A percentile compares a stretch with the other conserved stretches of the same genome.
Evolutionary conservation across 2,888 invertebrate genomes (phyloP).

Genomic region (Lingula anatina): DNA sequence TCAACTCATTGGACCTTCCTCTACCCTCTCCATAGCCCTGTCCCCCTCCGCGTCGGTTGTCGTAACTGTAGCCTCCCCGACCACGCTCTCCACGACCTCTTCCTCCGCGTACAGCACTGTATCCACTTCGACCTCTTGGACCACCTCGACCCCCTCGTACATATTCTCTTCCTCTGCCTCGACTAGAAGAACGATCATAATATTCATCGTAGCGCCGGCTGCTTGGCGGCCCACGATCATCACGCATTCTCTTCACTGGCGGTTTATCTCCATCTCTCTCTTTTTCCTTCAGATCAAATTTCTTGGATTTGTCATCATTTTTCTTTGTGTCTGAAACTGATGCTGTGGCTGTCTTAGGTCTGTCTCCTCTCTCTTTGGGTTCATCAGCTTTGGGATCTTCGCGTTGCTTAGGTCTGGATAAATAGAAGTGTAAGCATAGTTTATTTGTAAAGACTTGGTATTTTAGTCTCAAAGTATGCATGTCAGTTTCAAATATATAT

Average conservation of each 20-base stretch:
- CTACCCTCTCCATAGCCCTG: constrained; percentile 5
- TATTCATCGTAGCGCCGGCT: no score
- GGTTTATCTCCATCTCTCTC: constrained; percentile 21
- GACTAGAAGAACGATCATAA: constrained; percentile 18
- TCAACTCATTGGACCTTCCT: constrained; percentile 15
- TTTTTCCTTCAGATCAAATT: constrained; percentile 14
- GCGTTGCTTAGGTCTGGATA: not conserved
- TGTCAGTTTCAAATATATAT: no score
- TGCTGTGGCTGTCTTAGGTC: no score
- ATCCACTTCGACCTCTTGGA: constrained; percentile 17
- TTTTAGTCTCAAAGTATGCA: no score
- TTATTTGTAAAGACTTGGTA: no score
- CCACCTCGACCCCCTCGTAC: constrained; percentile 43
- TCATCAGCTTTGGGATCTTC: not conserved
- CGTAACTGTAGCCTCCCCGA: constrained; percentile 10
- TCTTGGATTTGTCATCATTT: constrained; percentile 17
- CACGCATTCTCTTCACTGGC: constrained; percentile 35
- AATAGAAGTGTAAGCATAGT: no score
- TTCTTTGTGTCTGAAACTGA: constrained; percentile 16
- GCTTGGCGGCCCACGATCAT: constrained; percentile 16
- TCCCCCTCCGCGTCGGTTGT: constrained; percentile 9
- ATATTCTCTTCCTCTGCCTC: constrained; percentile 35
- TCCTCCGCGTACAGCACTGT: constrained; percentile 15
- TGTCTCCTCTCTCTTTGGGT: constrained; percentile 14
- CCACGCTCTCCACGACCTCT: constrained; percentile 14